Percentiles rank a stretch among this genome's conserved stretches.
phyloP scores from a whole-genome alignment of 2,113 vertebrate species.

The Gorsachius goisagi region DNA sequence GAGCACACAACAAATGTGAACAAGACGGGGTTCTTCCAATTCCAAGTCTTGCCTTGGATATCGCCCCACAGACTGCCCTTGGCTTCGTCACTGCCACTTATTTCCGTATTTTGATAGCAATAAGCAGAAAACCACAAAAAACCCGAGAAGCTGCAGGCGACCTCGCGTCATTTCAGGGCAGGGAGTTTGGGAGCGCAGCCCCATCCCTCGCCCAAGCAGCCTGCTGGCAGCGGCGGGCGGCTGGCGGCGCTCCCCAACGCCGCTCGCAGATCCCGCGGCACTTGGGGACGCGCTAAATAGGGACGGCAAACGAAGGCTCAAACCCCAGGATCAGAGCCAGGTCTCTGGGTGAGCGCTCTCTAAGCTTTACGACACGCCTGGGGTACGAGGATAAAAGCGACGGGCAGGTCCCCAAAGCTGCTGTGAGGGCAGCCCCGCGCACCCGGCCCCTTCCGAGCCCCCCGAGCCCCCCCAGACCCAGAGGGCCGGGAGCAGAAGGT shows the following conservation, averaged over 20 bases:
- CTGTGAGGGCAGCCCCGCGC: background rate
- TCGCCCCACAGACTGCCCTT: background rate
- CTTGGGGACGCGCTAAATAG: background rate
- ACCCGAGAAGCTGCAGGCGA: background rate
- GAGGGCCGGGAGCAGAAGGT: background rate
- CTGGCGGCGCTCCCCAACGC: background rate
- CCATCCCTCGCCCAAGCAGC: background rate
- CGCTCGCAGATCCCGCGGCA: background rate
- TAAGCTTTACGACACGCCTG: background rate
- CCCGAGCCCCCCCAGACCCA: background rate
- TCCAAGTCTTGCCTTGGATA: background rate
- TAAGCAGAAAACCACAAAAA: background rate
- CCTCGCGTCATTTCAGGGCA: background rate
- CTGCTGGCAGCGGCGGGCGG: background rate
- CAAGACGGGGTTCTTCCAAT: background rate
- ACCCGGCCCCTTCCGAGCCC: too few relatives aligned
- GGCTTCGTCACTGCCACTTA: background rate
- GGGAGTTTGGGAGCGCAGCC: background rate
- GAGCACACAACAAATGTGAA: background rate
- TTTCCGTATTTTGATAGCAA: background rate
- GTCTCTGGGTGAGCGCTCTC: background rate
- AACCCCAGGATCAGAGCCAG: background rate
- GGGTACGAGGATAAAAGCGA: background rate
- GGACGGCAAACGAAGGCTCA: background rate
- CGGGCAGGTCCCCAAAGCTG: too few relatives aligned